Evolutionary conservation across 2,888 invertebrate species (phyloP).

Genomic region (Polyploca ridens): DNA sequence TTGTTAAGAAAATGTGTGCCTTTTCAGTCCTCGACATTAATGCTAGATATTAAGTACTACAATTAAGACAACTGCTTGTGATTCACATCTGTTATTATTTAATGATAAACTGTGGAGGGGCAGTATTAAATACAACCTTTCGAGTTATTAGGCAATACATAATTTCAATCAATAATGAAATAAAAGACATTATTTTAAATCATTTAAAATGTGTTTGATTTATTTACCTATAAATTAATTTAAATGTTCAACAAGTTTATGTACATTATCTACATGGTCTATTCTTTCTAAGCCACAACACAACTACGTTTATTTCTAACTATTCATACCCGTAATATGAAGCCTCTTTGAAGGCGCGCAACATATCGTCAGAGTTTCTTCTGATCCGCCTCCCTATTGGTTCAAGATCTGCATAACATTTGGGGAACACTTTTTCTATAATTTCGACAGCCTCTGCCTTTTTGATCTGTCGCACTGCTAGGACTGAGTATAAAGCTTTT

Average conservation of each 20-base stretch:
- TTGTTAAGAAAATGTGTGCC: conserved; percentile 39
- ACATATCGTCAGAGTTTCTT: conserved; percentile 90
- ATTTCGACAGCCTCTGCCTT: conserved; percentile 89
- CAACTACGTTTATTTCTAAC: conserved; percentile 8
- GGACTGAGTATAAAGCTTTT: conserved; percentile 93
- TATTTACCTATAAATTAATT: conserved; percentile 28
- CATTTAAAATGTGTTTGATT: conserved; percentile 62
- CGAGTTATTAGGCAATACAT: conserved; percentile 58
- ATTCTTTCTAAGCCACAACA: conserved; percentile 20
- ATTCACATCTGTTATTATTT: conserved; percentile 33
- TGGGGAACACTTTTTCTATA: conserved; percentile 94
- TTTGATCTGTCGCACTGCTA: conserved; percentile 91
- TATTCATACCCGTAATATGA: conserved; percentile 91
- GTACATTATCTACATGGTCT: conserved; percentile 39
- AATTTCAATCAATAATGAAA: conserved; percentile 67
- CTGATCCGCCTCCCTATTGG: conserved; percentile 93
- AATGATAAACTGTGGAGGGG: conserved; percentile 40
- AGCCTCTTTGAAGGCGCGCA: conserved; percentile 90
- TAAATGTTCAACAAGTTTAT: conserved; percentile 17
- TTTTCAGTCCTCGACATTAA: conserved; percentile 34
- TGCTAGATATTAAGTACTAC: conserved; percentile 29
- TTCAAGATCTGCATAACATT: conserved; percentile 96
- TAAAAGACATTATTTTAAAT: conserved; percentile 84
- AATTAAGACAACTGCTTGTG: conserved; percentile 29
- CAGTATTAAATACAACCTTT: conserved; percentile 59